Base-by-base conservation (phyloP, 2,888 invertebrate species). In the Choristoneura rosaceana region DNA sequence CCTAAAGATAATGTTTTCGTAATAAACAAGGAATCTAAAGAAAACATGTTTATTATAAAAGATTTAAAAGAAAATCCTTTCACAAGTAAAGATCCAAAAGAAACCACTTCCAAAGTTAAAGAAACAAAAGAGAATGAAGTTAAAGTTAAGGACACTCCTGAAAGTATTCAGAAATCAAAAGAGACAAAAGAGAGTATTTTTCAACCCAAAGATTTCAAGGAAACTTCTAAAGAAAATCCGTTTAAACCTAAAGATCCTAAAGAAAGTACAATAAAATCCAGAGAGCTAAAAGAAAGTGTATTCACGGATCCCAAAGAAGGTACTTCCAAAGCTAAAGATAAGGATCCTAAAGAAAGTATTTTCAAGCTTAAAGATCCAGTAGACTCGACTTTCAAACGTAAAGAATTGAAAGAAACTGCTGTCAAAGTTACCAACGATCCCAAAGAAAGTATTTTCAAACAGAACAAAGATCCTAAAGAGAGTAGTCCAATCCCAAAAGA, bases 401-500 rank as follows among this genome's bases (percentile, higher is more conserved):
- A 64, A 64, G 64, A 64, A 43, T 34, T 47, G n/a, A 68, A 68
- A 58, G 68, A 74, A 43, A 70, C 38, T n/a, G 50, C 67, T 17
- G 45, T 63, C 15, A 70, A 70, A 70, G 45, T 60, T 4, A 59
- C n/a, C 33, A 67, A 64, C 34, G 63, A 73, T 2, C 63, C 69
- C 45, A 71, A 69, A 62, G 71, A 71, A 5, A 67, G 38, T 58
- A 62, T 67, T 41, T 71, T 71, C 62, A 71, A 67, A 63, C 7
- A 47, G 8, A 67, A 12, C 15, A 71, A 58, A 61, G 45, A 62
- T 14, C 73, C 76, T 38, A 76, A 76, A 76, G 71, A 69, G 14
- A 75, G 66, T 59, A 25, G 34, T 52, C 25, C 75, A 38, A 76
- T 69, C 47, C 50, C 64, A n/a, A 58, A 69, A 50, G 76, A 79